Conservation (phyloP, 2,113 vertebrate species). For the Calidris pugnax region DNA sequence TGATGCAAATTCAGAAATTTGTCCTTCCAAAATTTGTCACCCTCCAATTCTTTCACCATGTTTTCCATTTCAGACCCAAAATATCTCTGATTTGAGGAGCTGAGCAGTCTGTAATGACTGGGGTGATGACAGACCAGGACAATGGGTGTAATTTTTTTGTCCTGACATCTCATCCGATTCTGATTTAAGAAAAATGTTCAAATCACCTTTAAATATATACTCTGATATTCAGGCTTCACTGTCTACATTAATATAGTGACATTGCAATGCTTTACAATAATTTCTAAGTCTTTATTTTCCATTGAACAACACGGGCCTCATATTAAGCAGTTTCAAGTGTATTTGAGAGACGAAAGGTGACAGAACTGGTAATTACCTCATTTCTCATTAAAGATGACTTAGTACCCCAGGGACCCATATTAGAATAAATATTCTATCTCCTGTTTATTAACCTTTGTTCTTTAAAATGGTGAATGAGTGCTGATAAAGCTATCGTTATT, state of each 20-base stretch:
- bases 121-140: background rate
- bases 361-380: conserved; percentile 60
- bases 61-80: background rate
- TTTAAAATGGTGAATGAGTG: conserved; percentile 44
- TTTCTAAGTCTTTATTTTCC: background rate
- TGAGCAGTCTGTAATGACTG: background rate
- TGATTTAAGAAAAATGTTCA: background rate
- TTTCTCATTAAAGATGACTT: conserved; percentile 63
- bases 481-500: conserved; percentile 31
- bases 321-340: conserved; percentile 46
- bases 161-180: background rate
- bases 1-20: background rate
- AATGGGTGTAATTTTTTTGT: background rate
- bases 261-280: background rate
- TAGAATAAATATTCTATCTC: conserved; percentile 53
- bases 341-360: conserved; percentile 51
- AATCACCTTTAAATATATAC: background rate
- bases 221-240: background rate
- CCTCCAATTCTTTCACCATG: background rate
- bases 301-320: background rate
- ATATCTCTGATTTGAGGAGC: background rate
- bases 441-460: conserved; percentile 62
- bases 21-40: background rate
- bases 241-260: background rate
- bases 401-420: conserved; percentile 5